These are phyloP conservation scores for Ferdinandea cuprea DNA, from an alignment of 2,888 invertebrate genomes.

Conservation along the genomic window DNA sequence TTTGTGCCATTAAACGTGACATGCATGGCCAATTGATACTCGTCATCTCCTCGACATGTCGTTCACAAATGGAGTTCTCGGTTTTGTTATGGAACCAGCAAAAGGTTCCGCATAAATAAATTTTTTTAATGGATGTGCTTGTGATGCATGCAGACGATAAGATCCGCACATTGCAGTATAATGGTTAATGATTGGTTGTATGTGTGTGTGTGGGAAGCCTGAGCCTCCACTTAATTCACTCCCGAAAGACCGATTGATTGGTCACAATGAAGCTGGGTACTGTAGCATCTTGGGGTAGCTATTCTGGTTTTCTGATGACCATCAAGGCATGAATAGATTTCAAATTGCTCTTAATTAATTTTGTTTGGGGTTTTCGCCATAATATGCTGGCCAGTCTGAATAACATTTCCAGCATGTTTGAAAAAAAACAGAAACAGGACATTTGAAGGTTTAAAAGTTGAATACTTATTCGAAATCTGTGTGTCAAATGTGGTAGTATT, in stretches of 20 bases:
- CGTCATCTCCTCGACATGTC: slow-evolving; percentile 62
- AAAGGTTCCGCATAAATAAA: slow-evolving; percentile 27
- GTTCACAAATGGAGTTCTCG: slow-evolving; percentile 64
- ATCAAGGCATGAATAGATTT: slow-evolving; percentile 65
- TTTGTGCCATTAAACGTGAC: slow-evolving; percentile 73
- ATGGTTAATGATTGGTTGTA: slow-evolving; percentile 29
- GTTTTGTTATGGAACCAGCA: slow-evolving; percentile 50
- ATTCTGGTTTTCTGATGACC: slow-evolving; percentile 70
- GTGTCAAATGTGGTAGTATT: no score
- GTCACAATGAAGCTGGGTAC: slow-evolving; percentile 38
- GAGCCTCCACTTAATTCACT: slow-evolving; percentile 55
- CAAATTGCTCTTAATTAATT: slow-evolving; percentile 69
- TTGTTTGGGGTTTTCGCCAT: no score
- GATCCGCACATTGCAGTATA: slow-evolving; percentile 49
- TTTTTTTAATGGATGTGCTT: slow-evolving; percentile 41
- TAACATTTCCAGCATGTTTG: no score
- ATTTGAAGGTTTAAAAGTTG: no score
- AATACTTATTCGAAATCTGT: no score
- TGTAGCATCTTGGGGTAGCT: slow-evolving; percentile 14
- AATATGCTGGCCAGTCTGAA: neutral
- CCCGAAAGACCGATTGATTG: slow-evolving; percentile 68
- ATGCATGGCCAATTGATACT: slow-evolving; percentile 56
- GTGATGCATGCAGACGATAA: slow-evolving; percentile 45
- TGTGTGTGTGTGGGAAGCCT: slow-evolving; percentile 28
- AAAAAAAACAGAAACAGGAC: no score